Conservation (phyloP, 2,888 invertebrate species). For the Eupithecia exiguata region DNA sequence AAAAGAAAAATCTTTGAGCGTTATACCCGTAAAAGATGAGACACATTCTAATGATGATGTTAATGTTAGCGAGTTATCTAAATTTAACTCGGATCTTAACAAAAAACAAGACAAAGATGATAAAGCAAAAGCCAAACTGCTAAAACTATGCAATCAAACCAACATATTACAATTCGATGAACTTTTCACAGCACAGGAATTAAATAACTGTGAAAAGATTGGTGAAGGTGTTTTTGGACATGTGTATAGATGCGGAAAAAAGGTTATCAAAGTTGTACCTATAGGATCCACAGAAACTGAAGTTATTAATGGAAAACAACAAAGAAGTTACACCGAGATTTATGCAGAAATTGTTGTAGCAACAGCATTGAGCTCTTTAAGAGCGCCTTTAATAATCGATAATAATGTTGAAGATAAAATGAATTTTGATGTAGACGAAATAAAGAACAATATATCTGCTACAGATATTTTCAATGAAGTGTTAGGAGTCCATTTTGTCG, state of each 20-base stretch:
- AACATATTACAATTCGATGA: not conserved
- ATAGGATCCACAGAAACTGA: not conserved
- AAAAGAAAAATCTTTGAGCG: not conserved
- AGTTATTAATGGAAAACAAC: not conserved
- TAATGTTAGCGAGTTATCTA: not conserved
- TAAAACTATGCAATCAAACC: not conserved
- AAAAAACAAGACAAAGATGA: not conserved
- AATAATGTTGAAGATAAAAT: no score
- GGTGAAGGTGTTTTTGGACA: not conserved
- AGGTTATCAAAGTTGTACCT: not conserved
- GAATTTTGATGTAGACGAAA: not conserved
- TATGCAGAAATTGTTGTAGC: not conserved
- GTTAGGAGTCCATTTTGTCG: not conserved
- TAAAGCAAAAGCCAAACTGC: not conserved
- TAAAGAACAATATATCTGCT: not conserved
- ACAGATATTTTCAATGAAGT: slow-evolving; percentile 5
- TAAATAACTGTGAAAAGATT: not conserved
- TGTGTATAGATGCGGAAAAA: not conserved
- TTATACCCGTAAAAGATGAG: not conserved
- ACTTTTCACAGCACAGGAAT: not conserved
- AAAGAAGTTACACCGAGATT: not conserved
- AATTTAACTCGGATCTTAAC: not conserved
- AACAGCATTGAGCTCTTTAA: not conserved
- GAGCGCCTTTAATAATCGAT: not conserved
- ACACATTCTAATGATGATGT: not conserved